Percentiles rank a stretch among this genome's conserved stretches.
These are phyloP conservation scores for Bursaphelenchus mucronatus DNA, from an alignment of 1,140 invertebrate species.

Conservation along the genomic window DNA sequence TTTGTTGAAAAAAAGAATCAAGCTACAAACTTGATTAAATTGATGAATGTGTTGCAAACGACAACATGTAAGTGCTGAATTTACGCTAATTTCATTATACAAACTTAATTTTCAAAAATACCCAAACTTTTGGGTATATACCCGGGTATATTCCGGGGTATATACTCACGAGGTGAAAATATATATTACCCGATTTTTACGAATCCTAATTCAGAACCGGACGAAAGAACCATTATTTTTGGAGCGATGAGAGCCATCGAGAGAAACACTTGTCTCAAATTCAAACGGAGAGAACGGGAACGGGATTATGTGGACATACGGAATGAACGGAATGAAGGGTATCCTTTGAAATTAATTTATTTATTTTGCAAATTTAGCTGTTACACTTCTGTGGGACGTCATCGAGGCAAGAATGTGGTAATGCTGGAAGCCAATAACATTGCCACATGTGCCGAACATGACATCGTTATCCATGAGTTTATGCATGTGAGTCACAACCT, in stretches of 20 bases:
- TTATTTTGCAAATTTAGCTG: neutral
- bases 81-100: no score
- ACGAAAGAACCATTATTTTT: slow-evolving; percentile 21
- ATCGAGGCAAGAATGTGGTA: slow-evolving; percentile 23
- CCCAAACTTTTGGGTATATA: no score
- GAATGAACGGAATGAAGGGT: slow-evolving; percentile 27
- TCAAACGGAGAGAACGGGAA: slow-evolving; percentile 17
- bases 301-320: slow-evolving; percentile 23
- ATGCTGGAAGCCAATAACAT: slow-evolving; percentile 31
- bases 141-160: no score
- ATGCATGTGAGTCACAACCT: slow-evolving; percentile 19
- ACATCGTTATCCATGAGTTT: slow-evolving; percentile 45
- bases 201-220: slow-evolving; percentile 2
- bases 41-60: no score
- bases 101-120: no score
- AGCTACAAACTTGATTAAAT: no score
- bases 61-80: no score
- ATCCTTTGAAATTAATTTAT: no score
- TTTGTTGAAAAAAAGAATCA: no score
- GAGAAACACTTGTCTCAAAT: slow-evolving; percentile 27
- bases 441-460: slow-evolving; percentile 39
- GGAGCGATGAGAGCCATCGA: slow-evolving; percentile 28
- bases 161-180: no score
- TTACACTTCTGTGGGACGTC: slow-evolving; percentile 27
- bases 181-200: no score